Percentiles rank a stretch among this genome's conserved stretches.
Conservation (phyloP, 2,113 vertebrate genomes). For the Callospermophilus lateralis region DNA sequence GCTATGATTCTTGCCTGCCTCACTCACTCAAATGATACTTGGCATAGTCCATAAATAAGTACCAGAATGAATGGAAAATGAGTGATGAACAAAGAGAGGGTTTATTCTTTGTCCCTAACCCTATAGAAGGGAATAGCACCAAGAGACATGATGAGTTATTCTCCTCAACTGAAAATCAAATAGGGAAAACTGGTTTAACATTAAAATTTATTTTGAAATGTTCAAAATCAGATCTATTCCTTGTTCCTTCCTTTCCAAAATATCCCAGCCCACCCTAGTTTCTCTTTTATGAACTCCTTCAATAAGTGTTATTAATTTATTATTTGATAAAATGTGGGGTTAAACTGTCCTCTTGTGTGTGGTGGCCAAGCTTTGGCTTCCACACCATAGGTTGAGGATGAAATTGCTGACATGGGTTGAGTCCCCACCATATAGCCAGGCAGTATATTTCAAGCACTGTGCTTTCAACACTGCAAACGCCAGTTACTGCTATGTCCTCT, state of each 20-base stretch:
- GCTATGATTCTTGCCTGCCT: background rate
- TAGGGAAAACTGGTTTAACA: background rate
- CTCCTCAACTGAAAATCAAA: background rate
- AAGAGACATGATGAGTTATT: background rate
- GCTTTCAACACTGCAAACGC: background rate
- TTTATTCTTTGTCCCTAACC: background rate
- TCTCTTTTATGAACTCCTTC: background rate
- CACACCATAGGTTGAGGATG: background rate
- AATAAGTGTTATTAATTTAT: background rate
- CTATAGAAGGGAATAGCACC: background rate
- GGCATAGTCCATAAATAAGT: background rate
- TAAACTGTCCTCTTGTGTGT: background rate
- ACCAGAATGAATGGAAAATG: background rate
- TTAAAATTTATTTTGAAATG: background rate
- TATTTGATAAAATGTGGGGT: background rate
- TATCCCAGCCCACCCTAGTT: background rate
- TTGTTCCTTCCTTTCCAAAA: background rate
- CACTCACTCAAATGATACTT: background rate
- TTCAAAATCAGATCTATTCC: conserved; percentile 33
- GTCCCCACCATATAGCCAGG: too few relatives aligned
- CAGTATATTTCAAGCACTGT: background rate
- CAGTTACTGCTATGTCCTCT: background rate
- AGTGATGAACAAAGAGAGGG: background rate
- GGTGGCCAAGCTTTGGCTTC: background rate
- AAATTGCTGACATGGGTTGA: background rate